Evolutionary conservation across 2,888 invertebrate genomes (phyloP).

Genomic region (Phortica magna): DNA sequence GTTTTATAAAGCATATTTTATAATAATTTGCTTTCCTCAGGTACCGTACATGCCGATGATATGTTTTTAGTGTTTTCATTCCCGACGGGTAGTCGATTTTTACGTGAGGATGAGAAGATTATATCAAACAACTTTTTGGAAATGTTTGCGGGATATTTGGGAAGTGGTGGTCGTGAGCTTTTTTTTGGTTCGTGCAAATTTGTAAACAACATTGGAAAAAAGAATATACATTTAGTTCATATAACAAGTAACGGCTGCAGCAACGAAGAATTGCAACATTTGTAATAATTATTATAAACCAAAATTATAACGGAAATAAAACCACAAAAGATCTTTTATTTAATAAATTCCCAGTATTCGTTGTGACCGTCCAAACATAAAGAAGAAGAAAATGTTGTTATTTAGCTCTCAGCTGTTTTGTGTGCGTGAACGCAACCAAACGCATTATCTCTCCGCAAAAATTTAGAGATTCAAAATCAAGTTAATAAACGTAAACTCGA

Average conservation of each 20-base stretch:
- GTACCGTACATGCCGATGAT: conserved; percentile 60
- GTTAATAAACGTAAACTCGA: too few relatives aligned
- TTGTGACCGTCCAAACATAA: too few relatives aligned
- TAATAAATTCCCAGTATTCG: too few relatives aligned
- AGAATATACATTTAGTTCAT: neutral
- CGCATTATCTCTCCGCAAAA: too few relatives aligned
- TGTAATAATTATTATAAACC: too few relatives aligned
- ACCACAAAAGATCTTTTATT: too few relatives aligned
- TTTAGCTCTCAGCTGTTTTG: too few relatives aligned
- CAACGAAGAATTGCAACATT: conserved; percentile 34
- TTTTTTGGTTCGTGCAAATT: neutral
- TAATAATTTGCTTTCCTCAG: conserved; percentile 37
- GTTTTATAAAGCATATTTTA: neutral
- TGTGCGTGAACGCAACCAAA: too few relatives aligned
- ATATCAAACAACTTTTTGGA: conserved; percentile 50
- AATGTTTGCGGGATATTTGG: neutral
- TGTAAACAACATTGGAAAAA: neutral
- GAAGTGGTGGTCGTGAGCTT: neutral
- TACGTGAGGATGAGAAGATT: conserved; percentile 40
- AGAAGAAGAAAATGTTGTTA: too few relatives aligned
- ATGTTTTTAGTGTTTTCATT: conserved; percentile 53
- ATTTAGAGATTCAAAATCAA: too few relatives aligned
- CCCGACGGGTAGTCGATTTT: neutral
- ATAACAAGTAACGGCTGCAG: conserved; percentile 15
- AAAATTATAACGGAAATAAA: too few relatives aligned